These are phyloP conservation scores for Lamproptera curius DNA, from an alignment of 2,888 invertebrate species.

Conservation along the genomic window DNA sequence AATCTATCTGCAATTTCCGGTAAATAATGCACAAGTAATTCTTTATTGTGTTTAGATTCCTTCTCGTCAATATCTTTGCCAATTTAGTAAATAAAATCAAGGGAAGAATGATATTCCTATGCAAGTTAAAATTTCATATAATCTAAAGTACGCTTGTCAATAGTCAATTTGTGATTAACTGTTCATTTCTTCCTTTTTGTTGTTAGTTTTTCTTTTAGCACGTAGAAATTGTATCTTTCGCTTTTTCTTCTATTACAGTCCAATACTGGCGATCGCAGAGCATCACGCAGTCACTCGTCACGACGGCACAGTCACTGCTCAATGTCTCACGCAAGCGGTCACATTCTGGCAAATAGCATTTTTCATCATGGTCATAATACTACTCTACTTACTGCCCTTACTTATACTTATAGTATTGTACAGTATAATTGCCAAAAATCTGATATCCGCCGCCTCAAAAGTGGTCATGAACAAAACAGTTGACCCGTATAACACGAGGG, in stretches of 20 bases:
- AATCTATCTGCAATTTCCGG: neutral
- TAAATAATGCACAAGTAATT: slow-evolving; percentile 10
- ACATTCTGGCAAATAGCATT: slow-evolving; percentile 87
- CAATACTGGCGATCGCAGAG: slow-evolving; percentile 87
- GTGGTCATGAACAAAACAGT: slow-evolving; percentile 84
- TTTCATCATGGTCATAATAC: slow-evolving; percentile 86
- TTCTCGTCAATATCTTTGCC: slow-evolving; percentile 13
- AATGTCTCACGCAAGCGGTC: slow-evolving; percentile 88
- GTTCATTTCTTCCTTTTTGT: slow-evolving; percentile 20
- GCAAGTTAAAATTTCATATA: neutral
- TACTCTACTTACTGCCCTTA: slow-evolving; percentile 90
- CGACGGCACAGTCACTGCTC: slow-evolving; percentile 84
- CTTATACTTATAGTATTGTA: slow-evolving; percentile 88
- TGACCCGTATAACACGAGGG: slow-evolving; percentile 83
- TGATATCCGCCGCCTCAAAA: slow-evolving; percentile 84
- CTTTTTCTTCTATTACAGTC: slow-evolving; percentile 81
- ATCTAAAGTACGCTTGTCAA: neutral
- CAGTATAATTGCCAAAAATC: slow-evolving; percentile 88
- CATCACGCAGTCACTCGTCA: slow-evolving; percentile 82
- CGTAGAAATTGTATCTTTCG: slow-evolving; percentile 20
- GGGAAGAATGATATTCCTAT: slow-evolving; percentile 6
- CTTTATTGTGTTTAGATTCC: slow-evolving; percentile 1
- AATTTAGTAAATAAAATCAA: slow-evolving; percentile 7
- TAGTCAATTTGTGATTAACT: neutral
- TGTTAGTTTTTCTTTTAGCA: slow-evolving; percentile 15